These are phyloP conservation scores for Tachysurus fulvidraco DNA, from an alignment of 2,113 vertebrate species.

Conservation along the genomic window DNA sequence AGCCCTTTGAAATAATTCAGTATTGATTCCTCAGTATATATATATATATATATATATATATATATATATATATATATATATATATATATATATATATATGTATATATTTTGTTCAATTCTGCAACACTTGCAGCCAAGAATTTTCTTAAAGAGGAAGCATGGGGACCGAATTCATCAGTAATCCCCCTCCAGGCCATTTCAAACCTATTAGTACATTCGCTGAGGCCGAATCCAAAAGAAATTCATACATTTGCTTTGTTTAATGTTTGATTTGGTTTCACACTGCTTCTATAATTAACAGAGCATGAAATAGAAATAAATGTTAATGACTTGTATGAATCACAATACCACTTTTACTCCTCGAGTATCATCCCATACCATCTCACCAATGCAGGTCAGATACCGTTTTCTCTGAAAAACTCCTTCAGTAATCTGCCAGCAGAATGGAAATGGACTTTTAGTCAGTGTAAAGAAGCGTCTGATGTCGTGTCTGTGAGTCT, in stretches of 20 bases:
- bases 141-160: constrained; percentile 61
- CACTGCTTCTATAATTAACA: not conserved
- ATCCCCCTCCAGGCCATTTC: constrained; percentile 24
- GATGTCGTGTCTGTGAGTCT: no score
- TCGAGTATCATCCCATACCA: no score
- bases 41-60: no score
- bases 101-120: constrained; percentile 59
- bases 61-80: no score
- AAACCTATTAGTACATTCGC: not conserved
- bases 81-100: no score
- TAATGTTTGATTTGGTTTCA: not conserved
- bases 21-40: constrained; percentile 63
- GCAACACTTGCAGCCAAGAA: constrained; percentile 62
- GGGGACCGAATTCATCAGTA: constrained; percentile 53
- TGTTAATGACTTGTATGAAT: no score
- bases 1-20: constrained; percentile 54
- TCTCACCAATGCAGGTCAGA: not conserved
- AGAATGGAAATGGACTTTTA: no score
- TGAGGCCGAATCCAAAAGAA: not conserved
- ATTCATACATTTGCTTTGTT: not conserved
- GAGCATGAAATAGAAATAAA: not conserved
- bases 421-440: not conserved
- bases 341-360: no score
- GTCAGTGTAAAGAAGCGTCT: not conserved
- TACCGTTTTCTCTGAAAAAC: not conserved